Percentiles rank a stretch among this genome's conserved stretches.
Conservation (phyloP, 2,113 vertebrate species). For the Plotosus lineatus region DNA sequence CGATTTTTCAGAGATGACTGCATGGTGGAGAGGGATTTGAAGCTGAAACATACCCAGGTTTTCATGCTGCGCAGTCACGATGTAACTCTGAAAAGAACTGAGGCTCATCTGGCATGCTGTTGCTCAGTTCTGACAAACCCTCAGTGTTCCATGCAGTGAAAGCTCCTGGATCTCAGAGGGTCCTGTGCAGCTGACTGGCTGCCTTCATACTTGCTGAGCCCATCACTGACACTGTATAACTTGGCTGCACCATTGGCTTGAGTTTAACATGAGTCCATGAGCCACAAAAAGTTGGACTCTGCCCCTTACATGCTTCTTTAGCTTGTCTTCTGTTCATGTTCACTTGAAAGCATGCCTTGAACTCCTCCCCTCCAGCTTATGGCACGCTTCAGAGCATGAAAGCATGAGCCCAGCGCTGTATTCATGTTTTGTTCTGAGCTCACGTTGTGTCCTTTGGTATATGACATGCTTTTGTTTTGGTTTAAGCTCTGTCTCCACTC, state of each 20-base stretch:
- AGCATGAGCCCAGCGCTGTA: too few relatives aligned
- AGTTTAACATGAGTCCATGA: not conserved
- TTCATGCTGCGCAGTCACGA: constrained; percentile 27
- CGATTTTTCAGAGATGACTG: constrained; percentile 25
- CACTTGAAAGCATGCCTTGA: not conserved
- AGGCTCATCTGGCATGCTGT: constrained; percentile 33
- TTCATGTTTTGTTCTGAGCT: not conserved
- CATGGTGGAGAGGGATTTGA: constrained; percentile 32
- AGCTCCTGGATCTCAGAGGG: constrained; percentile 12
- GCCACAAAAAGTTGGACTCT: not conserved
- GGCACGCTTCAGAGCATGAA: not conserved
- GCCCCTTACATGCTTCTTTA: not conserved
- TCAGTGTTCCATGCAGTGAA: constrained; percentile 15
- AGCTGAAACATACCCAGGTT: constrained; percentile 18
- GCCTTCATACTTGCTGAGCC: constrained; percentile 55
- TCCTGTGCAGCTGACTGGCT: constrained; percentile 13
- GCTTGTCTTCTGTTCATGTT: not conserved
- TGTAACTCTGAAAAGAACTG: constrained; percentile 28
- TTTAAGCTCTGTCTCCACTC: not conserved
- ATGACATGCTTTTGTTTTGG: not conserved
- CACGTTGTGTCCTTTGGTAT: not conserved
- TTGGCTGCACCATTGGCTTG: constrained; percentile 47
- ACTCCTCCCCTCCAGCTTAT: not conserved
- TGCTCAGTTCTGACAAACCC: constrained; percentile 24
- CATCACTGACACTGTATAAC: constrained; percentile 57